Evolutionary conservation across 2,888 invertebrate genomes (phyloP).

Genomic region (Orthosia gothica): DNA sequence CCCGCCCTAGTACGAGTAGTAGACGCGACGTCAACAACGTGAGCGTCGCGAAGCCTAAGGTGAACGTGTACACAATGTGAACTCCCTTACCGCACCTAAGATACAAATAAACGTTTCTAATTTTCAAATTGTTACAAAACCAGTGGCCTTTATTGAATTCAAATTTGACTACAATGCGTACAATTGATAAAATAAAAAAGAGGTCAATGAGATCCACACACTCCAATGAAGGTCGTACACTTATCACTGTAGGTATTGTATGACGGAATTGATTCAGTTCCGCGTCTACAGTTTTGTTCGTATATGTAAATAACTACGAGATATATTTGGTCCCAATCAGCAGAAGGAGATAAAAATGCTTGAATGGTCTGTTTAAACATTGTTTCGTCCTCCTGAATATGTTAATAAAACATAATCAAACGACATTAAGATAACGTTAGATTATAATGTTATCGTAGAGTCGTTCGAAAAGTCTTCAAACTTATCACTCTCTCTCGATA

Average conservation of each 20-base stretch:
- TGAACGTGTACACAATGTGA: not conserved
- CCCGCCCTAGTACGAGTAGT: too few relatives aligned
- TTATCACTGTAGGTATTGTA: conserved; percentile 50
- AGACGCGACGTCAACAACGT: not conserved
- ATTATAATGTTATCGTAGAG: not conserved
- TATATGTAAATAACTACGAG: conserved; percentile 12
- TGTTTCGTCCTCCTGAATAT: not conserved
- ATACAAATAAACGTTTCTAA: not conserved
- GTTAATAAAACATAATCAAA: too few relatives aligned
- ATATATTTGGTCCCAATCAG: not conserved
- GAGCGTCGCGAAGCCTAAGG: not conserved
- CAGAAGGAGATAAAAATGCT: too few relatives aligned
- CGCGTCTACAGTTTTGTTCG: conserved; percentile 31
- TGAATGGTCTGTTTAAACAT: not conserved
- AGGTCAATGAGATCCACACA: conserved; percentile 56
- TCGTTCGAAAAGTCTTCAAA: not conserved
- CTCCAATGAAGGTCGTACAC: conserved; percentile 53
- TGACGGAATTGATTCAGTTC: conserved; percentile 46
- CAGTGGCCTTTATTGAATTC: conserved; percentile 1
- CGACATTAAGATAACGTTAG: too few relatives aligned
- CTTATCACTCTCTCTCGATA: not conserved
- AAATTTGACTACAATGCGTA: conserved; percentile 12
- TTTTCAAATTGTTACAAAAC: not conserved
- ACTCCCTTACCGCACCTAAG: not conserved
- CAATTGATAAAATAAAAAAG: conserved; percentile 46